Evolutionary conservation across 2,797 vertebrate genomes (phyloP), one percentile per base, ranked within the genome.

Genomic region (Gouania willdenowi): DNA sequence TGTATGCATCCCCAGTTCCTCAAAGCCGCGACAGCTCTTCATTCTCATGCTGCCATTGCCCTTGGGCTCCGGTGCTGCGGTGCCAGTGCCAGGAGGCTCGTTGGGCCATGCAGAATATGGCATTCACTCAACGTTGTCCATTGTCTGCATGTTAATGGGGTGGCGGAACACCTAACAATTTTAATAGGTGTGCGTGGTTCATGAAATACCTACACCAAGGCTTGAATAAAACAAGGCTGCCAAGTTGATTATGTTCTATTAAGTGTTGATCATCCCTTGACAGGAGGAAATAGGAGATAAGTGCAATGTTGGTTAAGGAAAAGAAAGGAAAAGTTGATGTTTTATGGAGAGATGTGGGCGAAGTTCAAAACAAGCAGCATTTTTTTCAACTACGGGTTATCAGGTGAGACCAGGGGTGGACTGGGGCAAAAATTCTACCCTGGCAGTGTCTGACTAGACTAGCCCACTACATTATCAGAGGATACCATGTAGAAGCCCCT

Each of bases 41-140:
- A 84, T 87, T 89, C 87, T 87, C 71, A 82, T 77, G 77, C 84
- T 82, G 81, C 77, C 82, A 75, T 82, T 82, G 81, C 83, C 84
- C 81, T 81, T 71, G 78, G 80, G 80, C 80, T 80, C 82, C 66
- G 71, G 68, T 67, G 71, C 83, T 66, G 8, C 71, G 75, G 75
- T 85, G 84, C 81, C 85, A 80, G 70, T 10, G 10, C 10, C 10
- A 10, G 10, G 10, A 57, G 82, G 79, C 78, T 81, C 81, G 74
- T 75, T 78, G 77, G 86, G 73, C 79, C 63, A 66, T 15, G 70
- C 53, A 76, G 74, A 84, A 84, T 73, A 80, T 84, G 75, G 77
- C 78, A 66, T 72, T 64, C 51, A 39, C 71, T 87, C 78, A 72
- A 81, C 77, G 49, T 29, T 10, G 56, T 53, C 19, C 48, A 78